These are phyloP conservation scores for Castor canadensis DNA, from an alignment of 2,113 vertebrate species.

Conservation along the genomic window DNA sequence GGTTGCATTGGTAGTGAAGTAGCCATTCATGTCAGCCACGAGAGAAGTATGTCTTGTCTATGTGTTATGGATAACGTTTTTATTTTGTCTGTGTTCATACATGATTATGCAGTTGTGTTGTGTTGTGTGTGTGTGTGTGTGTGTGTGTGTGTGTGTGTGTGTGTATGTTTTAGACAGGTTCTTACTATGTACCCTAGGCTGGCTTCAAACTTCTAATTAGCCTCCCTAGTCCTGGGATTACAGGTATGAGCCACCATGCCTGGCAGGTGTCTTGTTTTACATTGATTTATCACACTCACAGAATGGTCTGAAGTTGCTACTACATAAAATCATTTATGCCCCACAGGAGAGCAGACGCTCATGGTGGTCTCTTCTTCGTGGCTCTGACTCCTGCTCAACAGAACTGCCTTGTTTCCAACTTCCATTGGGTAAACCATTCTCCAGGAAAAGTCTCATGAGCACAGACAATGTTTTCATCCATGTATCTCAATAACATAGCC, in stretches of 20 bases:
- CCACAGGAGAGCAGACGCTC: not conserved
- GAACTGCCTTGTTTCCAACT: not conserved
- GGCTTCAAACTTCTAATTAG: not conserved
- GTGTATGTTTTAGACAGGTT: not conserved
- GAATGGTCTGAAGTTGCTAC: not conserved
- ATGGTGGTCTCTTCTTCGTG: not conserved
- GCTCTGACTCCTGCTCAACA: not conserved
- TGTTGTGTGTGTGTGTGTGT: too few species aligned
- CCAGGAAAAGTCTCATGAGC: not conserved
- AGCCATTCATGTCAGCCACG: not conserved
- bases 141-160: not conserved
- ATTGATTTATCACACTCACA: slow-evolving; percentile 7
- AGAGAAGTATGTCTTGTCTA: not conserved
- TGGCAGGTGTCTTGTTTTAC: not conserved
- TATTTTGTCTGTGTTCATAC: not conserved
- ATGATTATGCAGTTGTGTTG: not conserved
- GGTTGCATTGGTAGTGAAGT: not conserved
- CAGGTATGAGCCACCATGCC: not conserved
- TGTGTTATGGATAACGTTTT: not conserved
- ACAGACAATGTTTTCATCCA: not conserved
- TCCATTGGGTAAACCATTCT: not conserved
- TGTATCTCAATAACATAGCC: not conserved
- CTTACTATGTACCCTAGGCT: not conserved
- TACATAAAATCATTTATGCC: not conserved
- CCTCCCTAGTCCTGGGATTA: not conserved